A percentile compares a stretch with the other conserved stretches of the same genome.
phyloP scores from a whole-genome alignment of 1,140 invertebrate species.

The Philopotamus ludificatus region DNA sequence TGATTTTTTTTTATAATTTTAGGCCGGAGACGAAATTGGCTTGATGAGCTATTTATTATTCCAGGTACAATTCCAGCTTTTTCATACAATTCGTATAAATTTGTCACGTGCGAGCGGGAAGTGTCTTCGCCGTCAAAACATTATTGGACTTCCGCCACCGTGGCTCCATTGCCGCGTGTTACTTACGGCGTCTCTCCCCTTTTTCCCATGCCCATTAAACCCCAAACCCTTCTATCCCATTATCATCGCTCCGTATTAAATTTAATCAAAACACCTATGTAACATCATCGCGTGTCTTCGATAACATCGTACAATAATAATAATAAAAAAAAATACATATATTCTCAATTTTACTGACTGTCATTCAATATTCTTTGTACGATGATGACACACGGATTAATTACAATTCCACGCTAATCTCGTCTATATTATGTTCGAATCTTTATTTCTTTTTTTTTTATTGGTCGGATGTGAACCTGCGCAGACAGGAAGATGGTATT shows the following conservation, averaged over 20 bases:
- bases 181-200: not conserved
- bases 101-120: too few relatives aligned
- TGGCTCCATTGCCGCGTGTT: not conserved
- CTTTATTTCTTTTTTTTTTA: conserved; percentile 4
- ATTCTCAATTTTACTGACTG: not conserved
- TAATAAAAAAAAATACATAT: not conserved
- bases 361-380: conserved; percentile 3
- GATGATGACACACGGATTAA: not conserved
- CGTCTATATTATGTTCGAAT: conserved; percentile 3
- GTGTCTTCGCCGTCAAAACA: conserved; percentile 3
- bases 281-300: not conserved
- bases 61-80: too few relatives aligned
- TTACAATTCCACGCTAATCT: not conserved
- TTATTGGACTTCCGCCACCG: not conserved
- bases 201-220: too few relatives aligned
- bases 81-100: too few relatives aligned
- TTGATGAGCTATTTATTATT: too few relatives aligned
- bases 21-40: too few relatives aligned
- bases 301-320: conserved; percentile 2
- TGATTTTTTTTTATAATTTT: too few relatives aligned
- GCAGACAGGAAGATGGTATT: conserved; percentile 9
- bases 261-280: too few relatives aligned
- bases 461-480: conserved; percentile 16
- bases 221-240: too few relatives aligned
- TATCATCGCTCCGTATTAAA: too few relatives aligned